Evolutionary conservation across 2,888 invertebrate species (phyloP), one percentile per base, ranked within the genome.

Genomic region (Noctua janthe): DNA sequence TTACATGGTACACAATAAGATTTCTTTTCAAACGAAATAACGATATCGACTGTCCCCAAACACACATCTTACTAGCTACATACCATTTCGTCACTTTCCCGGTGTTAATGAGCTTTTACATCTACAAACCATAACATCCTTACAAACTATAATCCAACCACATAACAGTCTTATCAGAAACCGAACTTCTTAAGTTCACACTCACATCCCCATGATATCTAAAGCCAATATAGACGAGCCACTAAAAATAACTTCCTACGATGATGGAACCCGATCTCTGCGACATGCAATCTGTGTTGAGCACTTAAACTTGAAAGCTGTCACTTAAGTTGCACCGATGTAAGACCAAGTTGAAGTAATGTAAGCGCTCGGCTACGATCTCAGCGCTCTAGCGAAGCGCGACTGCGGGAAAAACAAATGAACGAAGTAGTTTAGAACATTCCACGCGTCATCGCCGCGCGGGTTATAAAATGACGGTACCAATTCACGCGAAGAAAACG

Each of bases 251-350:
- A 87, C 59, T 70, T 74, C 56, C 20, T 15, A 49, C 23, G 49
- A 77, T 83, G 66, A 20, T 49, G 75, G 4, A 71, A 73, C 75
- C 71, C 70, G 70, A 83, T 81, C 75, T 78, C 69, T 76, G 43
- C 64, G 70, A 54, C 81, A 76, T 74, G 81, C 75, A 81, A 87
- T 86, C 85, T 87, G 84, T 59, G 84, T 39, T 56, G 43, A 74
- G 81, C 87, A 80, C 80, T 87, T 78, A 59, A 86, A 84, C 70
- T 85, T 59, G 75, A 74, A 74, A 81, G 73, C 78, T 69, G 81
- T 81, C 84, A 69, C 81, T 84, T 75, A 78, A 81, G n/a, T 71
- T 78, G 73, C 69, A 62, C 62, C 70, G 71, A 74, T 54, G 71
- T 71, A 62, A 82, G 86, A 79, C 66, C 69, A 66, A 82, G 67